Percentiles rank a stretch among this genome's conserved stretches.
Evolutionary conservation across 2,888 invertebrate species (phyloP).

Genomic region (Salpingus planirostris): DNA sequence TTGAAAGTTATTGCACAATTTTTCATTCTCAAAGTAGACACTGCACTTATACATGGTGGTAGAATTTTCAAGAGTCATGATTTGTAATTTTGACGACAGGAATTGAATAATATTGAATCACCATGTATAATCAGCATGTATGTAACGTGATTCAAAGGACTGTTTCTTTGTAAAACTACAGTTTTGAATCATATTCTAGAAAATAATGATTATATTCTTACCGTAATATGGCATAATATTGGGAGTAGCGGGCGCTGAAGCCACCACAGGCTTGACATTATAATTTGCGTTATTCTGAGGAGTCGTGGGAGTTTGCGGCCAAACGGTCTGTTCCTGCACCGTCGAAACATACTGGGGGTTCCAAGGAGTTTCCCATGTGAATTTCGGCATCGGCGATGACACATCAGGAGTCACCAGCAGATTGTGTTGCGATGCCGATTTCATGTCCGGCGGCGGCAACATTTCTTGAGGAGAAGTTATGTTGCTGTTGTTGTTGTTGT

Average conservation of each 20-base stretch:
- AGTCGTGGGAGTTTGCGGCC: conserved; percentile 20
- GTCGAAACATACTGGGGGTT: conserved; percentile 13
- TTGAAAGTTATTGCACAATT: too few species aligned
- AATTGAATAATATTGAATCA: too few species aligned
- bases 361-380: conserved; percentile 19
- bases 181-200: too few species aligned
- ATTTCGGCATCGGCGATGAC: conserved; percentile 8
- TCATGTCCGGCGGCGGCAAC: conserved; percentile 3
- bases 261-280: conserved; percentile 26
- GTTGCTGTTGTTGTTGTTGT: conserved; percentile 1
- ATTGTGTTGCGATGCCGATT: conserved; percentile 10
- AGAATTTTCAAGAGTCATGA: too few species aligned
- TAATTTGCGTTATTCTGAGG: conserved; percentile 16
- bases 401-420: conserved; percentile 11
- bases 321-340: conserved; percentile 18
- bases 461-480: background rate
- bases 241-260: conserved; percentile 30
- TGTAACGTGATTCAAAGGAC: too few species aligned
- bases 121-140: too few species aligned
- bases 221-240: conserved; percentile 27
- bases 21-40: too few species aligned
- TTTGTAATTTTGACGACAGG: too few species aligned
- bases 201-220: too few species aligned
- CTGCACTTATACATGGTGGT: too few species aligned
- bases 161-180: too few species aligned